Base-by-base conservation (phyloP, 2,113 vertebrate species). In the Sebastes fasciatus region DNA sequence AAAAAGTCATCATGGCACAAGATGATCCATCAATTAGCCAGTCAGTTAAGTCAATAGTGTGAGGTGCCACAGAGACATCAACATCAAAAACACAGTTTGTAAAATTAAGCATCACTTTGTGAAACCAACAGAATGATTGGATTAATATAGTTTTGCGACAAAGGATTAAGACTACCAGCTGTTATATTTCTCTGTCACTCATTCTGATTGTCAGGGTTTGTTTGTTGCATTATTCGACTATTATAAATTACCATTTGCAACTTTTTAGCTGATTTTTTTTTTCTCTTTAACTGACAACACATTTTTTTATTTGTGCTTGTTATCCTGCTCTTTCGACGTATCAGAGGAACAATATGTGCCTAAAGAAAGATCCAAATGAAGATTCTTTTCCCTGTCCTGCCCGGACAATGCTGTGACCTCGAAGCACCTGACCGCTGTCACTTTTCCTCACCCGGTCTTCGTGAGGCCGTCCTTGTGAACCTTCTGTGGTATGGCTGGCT, bases 391-490 rank as follows among this genome's bases (percentile, higher is more conserved):
- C 5, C 34, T 40, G 10, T 65, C 13, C 21, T 61, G 23, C 23
- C 60, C 42, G 7, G 17, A 72, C 34, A 71, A 49, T 23, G 26
- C 9, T 4, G 14, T 52, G 48, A 74, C 34, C 34, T 61, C 2
- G 2, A 40, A 72, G 34, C 64, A 43, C 34, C 62, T 34, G 14
- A 10, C 66, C 16, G 19, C 68, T 60, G 48, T 43, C 34, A 43
- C 42, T 19, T 71, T 79, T 69, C 48, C 2, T 82, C 74, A 64
- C 42, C 49, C 77, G 11, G 52, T 34, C 52, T 74, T 52, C 13
- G 2, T 73, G 55, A 79, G 82, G 77, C 78, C 21, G 65, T 84
- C 83, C 72, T 82, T 80, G 74, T 79, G 83, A 84, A 58, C 54
- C 46, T 23, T 57, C 63, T 45, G 46, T 75, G 67, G 51, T 69